Conservation (phyloP, 2,888 invertebrate genomes). For the Eristalinus aeneus region DNA sequence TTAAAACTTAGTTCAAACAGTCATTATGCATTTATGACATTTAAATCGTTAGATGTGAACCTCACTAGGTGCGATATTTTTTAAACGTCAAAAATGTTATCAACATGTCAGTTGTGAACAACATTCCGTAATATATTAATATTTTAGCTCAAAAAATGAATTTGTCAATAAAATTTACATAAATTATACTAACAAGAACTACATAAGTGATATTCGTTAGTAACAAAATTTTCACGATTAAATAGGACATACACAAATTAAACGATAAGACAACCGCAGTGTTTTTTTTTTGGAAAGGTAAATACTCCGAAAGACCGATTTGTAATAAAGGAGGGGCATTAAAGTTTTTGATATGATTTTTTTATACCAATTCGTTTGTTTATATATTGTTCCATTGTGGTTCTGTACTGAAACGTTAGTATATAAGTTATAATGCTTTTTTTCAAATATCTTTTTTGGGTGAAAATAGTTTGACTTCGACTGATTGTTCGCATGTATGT, state of each 20-base stretch:
- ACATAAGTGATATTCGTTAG: conserved; percentile 44
- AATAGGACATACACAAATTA: conserved; percentile 40
- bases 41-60: too few species aligned
- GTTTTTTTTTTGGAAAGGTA: conserved; percentile 64
- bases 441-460: background rate
- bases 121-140: conserved; percentile 67
- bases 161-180: conserved; percentile 53
- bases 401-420: background rate
- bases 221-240: conserved; percentile 7
- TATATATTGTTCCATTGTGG: background rate
- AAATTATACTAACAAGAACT: conserved; percentile 37
- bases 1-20: too few species aligned
- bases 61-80: background rate
- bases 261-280: conserved; percentile 58
- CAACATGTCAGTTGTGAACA: conserved; percentile 69
- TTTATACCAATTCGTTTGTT: conserved; percentile 17
- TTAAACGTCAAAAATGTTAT: conserved; percentile 63
- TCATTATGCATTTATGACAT: too few species aligned
- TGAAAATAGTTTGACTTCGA: background rate
- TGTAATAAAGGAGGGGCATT: conserved; percentile 63
- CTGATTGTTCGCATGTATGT: background rate
- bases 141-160: conserved; percentile 63
- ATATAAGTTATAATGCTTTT: background rate
- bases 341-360: conserved; percentile 31
- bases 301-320: conserved; percentile 44